Percentiles rank a stretch among this genome's conserved stretches.
These are phyloP conservation scores for Macrophya annulata DNA, from an alignment of 2,888 invertebrate genomes.

Conservation along the genomic window DNA sequence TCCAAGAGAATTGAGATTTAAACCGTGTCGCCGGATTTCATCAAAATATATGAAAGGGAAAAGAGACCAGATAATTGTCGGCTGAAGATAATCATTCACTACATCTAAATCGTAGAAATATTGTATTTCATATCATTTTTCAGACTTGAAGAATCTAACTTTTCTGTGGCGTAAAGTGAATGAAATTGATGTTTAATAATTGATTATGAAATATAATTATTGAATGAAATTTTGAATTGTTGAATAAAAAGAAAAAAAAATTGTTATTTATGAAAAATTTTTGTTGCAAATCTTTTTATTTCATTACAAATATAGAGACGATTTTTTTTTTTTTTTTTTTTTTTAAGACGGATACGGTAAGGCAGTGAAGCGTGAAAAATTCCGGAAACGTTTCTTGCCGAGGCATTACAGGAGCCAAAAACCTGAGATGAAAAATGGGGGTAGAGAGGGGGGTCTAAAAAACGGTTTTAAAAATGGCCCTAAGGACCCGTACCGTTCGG, in stretches of 20 bases:
- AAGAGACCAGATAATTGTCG: not conserved
- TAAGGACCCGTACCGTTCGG: constrained; percentile 38
- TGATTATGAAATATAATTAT: not conserved
- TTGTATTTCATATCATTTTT: not conserved
- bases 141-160: not conserved
- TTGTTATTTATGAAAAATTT: not conserved
- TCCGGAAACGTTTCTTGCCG: constrained; percentile 43
- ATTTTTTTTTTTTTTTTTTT: constrained; percentile 43
- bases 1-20: not conserved
- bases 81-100: not conserved
- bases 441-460: not conserved
- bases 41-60: not conserved
- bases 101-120: not conserved
- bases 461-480: constrained; percentile 24
- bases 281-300: not conserved
- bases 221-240: not conserved
- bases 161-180: not conserved
- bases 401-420: constrained; percentile 40
- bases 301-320: not conserved
- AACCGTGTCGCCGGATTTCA: not conserved
- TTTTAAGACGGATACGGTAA: not conserved
- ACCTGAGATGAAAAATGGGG: constrained; percentile 35
- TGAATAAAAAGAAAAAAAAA: not conserved
- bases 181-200: not conserved
- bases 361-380: constrained; percentile 36